phyloP scores from a whole-genome alignment of 2,113 vertebrate genomes.

The Pithys albifrons region DNA sequence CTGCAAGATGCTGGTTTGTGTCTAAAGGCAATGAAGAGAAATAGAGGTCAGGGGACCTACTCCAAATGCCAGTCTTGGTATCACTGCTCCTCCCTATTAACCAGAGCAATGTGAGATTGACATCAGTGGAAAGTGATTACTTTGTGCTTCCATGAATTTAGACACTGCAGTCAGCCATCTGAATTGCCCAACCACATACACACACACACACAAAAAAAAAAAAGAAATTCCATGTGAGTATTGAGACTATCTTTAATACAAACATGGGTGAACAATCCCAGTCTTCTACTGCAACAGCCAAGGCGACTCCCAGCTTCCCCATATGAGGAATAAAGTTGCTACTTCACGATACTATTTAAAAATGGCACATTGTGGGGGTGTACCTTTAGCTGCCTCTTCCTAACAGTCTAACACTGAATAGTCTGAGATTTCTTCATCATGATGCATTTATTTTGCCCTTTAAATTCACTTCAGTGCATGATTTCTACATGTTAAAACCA shows the following conservation, averaged over 20 bases:
- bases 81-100: neutral
- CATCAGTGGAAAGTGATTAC: neutral
- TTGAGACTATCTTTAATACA: neutral
- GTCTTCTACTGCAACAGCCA: neutral
- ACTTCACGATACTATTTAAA: neutral
- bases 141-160: neutral
- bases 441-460: neutral
- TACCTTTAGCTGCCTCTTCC: neutral
- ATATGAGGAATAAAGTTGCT: neutral
- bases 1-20: neutral
- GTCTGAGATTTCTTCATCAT: neutral
- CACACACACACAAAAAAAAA: neutral
- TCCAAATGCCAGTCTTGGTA: neutral
- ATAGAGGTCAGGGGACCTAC: neutral
- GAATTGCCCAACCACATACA: neutral
- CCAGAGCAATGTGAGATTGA: neutral
- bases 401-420: conserved; percentile 10
- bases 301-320: neutral
- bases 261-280: neutral
- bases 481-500: neutral
- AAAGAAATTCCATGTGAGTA: neutral
- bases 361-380: neutral
- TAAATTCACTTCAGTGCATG: neutral
- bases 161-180: neutral
- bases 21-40: neutral